Base-by-base conservation (phyloP, 2,113 vertebrate species). In the Eulemur rufifrons region DNA sequence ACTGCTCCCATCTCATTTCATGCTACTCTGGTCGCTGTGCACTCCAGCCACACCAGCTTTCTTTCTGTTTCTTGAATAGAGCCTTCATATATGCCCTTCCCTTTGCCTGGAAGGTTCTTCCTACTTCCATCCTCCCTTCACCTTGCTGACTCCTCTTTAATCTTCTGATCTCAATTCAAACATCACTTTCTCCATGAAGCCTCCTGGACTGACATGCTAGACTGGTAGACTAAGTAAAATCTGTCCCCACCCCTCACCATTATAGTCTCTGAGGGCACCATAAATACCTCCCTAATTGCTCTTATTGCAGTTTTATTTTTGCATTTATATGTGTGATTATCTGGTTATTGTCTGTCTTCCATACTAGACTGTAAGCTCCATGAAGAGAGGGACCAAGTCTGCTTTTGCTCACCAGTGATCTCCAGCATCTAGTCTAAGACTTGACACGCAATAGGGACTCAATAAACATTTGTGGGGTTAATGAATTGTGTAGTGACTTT, bases 21-120 rank as follows among this genome's bases (percentile, higher is more conserved):
- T 37, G 54, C 13, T 9, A 45, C 47, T 86, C 61, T 37, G 23
- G 34, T 56, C 42, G 25, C 21, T 37, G 39, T n/a, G 12, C 68
- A 27, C 39, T 92, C 47, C 27, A 73, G 71, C 47, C 50, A 81
- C 29, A 39, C 39, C 52, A 85, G 29, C 37, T 76, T 85, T 59
- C 69, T 86, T 66, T 63, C 29, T 82, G 20, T 94, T 94, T 89
- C 45, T 89, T 86, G 80, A 94, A 52, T 21, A 39, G 37, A 92
- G 63, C 56, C n/a, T 73, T 42, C 61, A 86, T 2, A 68, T 13
- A 42, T 32, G 13, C 27, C 74, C 56, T 82, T 80, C 73, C 47
- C n/a, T 88, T 83, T 63, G 81, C 23, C 42, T 68, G 63, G 64
- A 93, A 78, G 69, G 71, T 17, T 64, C 45, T 89, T 52, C 27